These are phyloP conservation scores for Troides helena DNA, from an alignment of 2,888 invertebrate species.

Conservation along the genomic window DNA sequence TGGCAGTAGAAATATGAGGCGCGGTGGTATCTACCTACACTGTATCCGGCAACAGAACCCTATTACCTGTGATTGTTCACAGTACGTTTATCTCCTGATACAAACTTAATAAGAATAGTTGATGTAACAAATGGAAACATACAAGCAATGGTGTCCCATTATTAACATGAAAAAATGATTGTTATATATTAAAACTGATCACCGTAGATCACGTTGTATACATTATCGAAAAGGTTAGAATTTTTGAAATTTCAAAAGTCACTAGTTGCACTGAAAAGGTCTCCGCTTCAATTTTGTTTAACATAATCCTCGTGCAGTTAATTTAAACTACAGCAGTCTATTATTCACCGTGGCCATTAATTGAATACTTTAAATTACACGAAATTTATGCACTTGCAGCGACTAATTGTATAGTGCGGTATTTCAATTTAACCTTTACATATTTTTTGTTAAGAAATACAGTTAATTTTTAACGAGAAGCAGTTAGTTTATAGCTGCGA, in stretches of 20 bases:
- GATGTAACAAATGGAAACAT: too few relatives aligned
- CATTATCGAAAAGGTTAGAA: too few relatives aligned
- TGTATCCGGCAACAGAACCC: too few relatives aligned
- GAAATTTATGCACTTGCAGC: conserved; percentile 6
- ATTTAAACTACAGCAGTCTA: conserved; percentile 6
- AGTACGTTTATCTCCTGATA: too few relatives aligned
- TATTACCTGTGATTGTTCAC: too few relatives aligned
- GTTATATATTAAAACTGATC: too few relatives aligned
- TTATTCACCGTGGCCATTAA: conserved; percentile 4
- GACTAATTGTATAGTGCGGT: neutral
- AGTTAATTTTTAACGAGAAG: neutral
- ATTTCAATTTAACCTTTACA: neutral
- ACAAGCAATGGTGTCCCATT: too few relatives aligned
- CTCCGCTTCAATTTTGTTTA: neutral
- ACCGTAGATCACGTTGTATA: too few relatives aligned
- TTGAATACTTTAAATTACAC: conserved; percentile 5
- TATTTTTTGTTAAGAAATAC: neutral
- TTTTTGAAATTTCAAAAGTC: neutral
- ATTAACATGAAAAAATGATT: too few relatives aligned
- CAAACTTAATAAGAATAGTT: too few relatives aligned
- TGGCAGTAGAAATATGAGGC: too few relatives aligned
- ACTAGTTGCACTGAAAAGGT: neutral
- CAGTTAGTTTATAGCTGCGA: neutral
- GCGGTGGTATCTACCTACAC: too few relatives aligned
- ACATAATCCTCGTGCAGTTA: neutral